Percentiles rank a stretch among this genome's conserved stretches.
Evolutionary conservation across 2,888 invertebrate genomes (phyloP).

Genomic region (Notodonta dromedarius): DNA sequence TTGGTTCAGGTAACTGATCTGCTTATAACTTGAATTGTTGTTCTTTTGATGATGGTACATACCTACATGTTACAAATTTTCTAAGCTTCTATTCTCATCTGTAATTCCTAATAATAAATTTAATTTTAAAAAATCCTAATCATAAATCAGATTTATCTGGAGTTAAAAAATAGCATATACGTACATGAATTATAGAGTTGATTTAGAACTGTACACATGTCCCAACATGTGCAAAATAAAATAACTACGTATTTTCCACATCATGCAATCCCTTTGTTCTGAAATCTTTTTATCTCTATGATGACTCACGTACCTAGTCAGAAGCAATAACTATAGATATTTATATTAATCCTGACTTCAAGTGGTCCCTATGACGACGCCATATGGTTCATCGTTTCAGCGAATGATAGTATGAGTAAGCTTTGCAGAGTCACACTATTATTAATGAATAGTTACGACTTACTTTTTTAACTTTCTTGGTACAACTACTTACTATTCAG

Average conservation of each 20-base stretch:
- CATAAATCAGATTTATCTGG: too few species aligned
- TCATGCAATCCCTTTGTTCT: slow-evolving; percentile 26
- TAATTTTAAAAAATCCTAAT: too few species aligned
- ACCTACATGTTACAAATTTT: too few species aligned
- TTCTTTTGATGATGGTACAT: too few species aligned
- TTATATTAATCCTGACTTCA: slow-evolving; percentile 41
- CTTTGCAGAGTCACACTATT: slow-evolving; percentile 49
- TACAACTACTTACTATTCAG: slow-evolving; percentile 20
- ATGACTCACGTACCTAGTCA: slow-evolving; percentile 34
- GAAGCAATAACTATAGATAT: slow-evolving; percentile 38
- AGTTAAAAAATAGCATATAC: too few species aligned
- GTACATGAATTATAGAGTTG: too few species aligned
- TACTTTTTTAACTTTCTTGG: slow-evolving; percentile 4
- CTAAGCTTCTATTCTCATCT: too few species aligned
- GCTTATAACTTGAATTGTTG: too few species aligned
- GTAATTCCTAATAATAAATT: too few species aligned
- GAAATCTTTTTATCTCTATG: slow-evolving; percentile 19
- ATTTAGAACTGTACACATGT: not conserved
- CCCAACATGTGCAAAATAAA: not conserved
- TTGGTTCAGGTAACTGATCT: too few species aligned
- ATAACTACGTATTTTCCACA: slow-evolving; percentile 1
- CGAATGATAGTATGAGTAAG: slow-evolving; percentile 65
- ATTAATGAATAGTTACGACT: slow-evolving; percentile 3
- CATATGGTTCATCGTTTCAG: slow-evolving; percentile 69
- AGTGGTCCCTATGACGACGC: slow-evolving; percentile 46